These are phyloP conservation scores for Myiozetetes cayanensis DNA, from an alignment of 2,113 vertebrate genomes.

Conservation along the genomic window DNA sequence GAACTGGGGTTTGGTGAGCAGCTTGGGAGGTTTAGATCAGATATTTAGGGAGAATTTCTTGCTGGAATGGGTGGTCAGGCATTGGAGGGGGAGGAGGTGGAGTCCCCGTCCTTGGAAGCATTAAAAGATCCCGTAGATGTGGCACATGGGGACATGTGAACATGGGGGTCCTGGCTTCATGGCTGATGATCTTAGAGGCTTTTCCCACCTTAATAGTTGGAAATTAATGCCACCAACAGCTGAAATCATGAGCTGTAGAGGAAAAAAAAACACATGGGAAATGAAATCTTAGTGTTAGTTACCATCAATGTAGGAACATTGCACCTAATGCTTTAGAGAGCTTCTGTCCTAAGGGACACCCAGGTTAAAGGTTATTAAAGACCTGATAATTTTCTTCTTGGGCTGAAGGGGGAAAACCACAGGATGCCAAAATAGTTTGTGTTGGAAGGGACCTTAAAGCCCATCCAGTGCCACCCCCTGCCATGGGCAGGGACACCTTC, in stretches of 20 bases:
- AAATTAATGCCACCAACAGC: background rate
- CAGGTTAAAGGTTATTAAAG: background rate
- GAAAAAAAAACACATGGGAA: rapidly evolving
- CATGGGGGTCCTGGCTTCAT: background rate
- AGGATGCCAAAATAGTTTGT: background rate
- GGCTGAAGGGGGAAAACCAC: background rate
- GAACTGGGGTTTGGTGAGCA: background rate
- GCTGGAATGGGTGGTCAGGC: background rate
- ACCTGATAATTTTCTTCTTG: background rate
- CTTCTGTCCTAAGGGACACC: background rate
- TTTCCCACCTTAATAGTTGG: background rate
- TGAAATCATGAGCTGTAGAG: rapidly evolving
- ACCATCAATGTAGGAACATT: background rate
- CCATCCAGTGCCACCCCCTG: background rate
- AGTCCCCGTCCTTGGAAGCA: background rate
- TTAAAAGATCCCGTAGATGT: background rate
- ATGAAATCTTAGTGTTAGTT: background rate
- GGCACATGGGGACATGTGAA: background rate
- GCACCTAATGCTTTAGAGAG: background rate
- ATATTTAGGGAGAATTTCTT: rapidly evolving
- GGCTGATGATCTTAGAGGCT: background rate
- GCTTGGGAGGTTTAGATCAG: background rate
- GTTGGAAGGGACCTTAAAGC: background rate
- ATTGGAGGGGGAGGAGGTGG: background rate
- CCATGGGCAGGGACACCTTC: background rate